phyloP scores from a whole-genome alignment of 2,888 invertebrate species.

The Drosophila mimica region DNA sequence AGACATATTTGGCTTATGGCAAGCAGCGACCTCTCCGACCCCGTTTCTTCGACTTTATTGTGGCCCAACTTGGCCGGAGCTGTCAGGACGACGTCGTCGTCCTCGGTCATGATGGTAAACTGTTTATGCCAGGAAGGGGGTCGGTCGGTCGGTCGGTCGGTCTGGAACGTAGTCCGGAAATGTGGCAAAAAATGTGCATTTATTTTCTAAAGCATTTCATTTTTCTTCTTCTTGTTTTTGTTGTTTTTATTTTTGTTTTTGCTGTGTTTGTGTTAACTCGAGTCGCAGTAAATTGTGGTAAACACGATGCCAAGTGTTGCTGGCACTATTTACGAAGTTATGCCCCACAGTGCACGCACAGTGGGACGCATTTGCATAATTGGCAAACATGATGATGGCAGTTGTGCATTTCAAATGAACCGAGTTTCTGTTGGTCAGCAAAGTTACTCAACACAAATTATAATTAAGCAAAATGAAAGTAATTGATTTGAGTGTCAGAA shows the following conservation, averaged over 20 bases:
- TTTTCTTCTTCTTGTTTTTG: conserved; percentile 20
- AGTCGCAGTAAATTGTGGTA: conserved; percentile 79
- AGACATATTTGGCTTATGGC: conserved; percentile 78
- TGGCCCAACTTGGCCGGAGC: conserved; percentile 52
- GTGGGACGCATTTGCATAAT: conserved; percentile 77
- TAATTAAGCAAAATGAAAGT: not conserved
- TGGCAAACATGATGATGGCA: conserved; percentile 65
- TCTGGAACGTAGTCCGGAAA: conserved; percentile 55
- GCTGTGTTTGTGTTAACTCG: conserved; percentile 66
- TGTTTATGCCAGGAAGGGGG: conserved; percentile 9
- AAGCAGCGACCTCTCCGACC: conserved; percentile 69
- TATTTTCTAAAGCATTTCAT: conserved; percentile 55
- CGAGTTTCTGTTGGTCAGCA: not conserved
- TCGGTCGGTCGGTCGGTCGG: not conserved
- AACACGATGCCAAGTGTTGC: conserved; percentile 78
- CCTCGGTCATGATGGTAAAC: conserved; percentile 33
- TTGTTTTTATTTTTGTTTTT: conserved; percentile 2
- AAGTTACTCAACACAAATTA: not conserved
- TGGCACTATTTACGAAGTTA: conserved; percentile 72
- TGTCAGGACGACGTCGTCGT: conserved; percentile 38
- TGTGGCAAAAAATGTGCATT: conserved; percentile 79
- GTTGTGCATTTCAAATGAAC: conserved; percentile 17
- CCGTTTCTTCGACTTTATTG: conserved; percentile 63
- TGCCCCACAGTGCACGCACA: conserved; percentile 77
- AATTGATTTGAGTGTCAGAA: not conserved